Percentiles rank a stretch among this genome's conserved stretches.
These are phyloP conservation scores for Charaxes varanes DNA, from an alignment of 1,140 invertebrate genomes.

Conservation along the genomic window DNA sequence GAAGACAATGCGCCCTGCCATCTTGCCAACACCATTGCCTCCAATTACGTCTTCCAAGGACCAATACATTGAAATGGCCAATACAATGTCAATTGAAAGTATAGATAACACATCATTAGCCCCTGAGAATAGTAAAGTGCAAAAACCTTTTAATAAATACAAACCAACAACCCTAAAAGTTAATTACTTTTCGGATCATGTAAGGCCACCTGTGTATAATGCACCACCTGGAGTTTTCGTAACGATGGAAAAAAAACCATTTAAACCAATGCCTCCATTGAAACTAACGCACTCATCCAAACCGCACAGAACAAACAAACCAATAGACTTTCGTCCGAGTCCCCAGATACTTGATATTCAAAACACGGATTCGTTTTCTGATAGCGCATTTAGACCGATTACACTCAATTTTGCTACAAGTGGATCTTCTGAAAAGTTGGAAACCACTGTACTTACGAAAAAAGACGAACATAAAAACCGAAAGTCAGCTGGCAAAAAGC, in stretches of 20 bases:
- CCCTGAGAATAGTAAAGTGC: constrained; percentile 23
- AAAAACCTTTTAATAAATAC: constrained; percentile 39
- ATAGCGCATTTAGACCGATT: constrained; percentile 57
- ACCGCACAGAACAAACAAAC: constrained; percentile 31
- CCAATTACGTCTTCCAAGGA: constrained; percentile 26
- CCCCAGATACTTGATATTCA: constrained; percentile 50
- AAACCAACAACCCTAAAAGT: constrained; percentile 36
- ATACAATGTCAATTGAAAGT: constrained; percentile 23
- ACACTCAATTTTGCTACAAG: constrained; percentile 33
- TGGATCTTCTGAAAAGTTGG: constrained; percentile 24
- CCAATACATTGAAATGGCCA: constrained; percentile 26
- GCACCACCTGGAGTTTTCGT: constrained; percentile 63
- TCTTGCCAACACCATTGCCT: constrained; percentile 49
- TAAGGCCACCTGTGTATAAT: constrained; percentile 58
- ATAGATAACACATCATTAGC: constrained; percentile 29
- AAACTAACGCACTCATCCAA: constrained; percentile 38
- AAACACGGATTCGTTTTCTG: constrained; percentile 41
- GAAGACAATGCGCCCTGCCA: constrained; percentile 45
- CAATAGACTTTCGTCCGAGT: constrained; percentile 58
- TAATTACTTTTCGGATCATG: constrained; percentile 46
- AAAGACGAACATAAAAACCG: constrained; percentile 29
- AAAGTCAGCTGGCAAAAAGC: constrained; percentile 40
- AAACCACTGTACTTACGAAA: constrained; percentile 21
- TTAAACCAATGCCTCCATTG: constrained; percentile 64
- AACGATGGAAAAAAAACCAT: constrained; percentile 68